Conservation (phyloP, 2,888 invertebrate species). For the Meliscaeva auricollis region DNA sequence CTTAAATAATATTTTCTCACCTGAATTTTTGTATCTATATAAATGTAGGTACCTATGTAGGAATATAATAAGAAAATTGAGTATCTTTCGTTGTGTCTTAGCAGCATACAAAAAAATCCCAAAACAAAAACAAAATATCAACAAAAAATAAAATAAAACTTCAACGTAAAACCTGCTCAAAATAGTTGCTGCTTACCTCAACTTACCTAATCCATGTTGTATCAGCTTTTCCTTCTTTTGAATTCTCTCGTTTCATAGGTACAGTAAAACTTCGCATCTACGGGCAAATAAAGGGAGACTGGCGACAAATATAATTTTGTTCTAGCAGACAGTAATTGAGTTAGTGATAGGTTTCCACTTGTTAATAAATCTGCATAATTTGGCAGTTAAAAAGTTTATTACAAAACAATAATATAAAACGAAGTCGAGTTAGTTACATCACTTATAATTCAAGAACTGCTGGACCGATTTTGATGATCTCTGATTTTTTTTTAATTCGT, state of each 20-base stretch:
- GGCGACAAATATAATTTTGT: too few relatives aligned
- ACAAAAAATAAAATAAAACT: slow-evolving; percentile 17
- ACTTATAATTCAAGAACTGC: too few relatives aligned
- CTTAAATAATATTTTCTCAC: slow-evolving; percentile 40
- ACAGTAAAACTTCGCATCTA: background rate
- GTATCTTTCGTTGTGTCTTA: slow-evolving; percentile 12
- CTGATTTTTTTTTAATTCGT: too few relatives aligned
- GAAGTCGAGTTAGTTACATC: too few relatives aligned
- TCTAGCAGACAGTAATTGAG: too few relatives aligned
- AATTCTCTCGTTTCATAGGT: slow-evolving; percentile 22
- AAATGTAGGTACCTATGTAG: background rate
- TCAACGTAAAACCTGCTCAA: slow-evolving; percentile 61
- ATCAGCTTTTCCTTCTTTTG: slow-evolving; percentile 44
- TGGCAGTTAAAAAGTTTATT: too few relatives aligned
- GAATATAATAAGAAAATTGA: slow-evolving; percentile 9
- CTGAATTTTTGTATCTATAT: slow-evolving; percentile 31
- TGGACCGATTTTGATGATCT: too few relatives aligned
- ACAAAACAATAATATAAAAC: too few relatives aligned
- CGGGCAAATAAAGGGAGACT: too few relatives aligned
- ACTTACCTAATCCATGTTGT: slow-evolving; percentile 72
- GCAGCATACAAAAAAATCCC: slow-evolving; percentile 42
- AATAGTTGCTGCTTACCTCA: slow-evolving; percentile 63
- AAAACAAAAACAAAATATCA: slow-evolving; percentile 48
- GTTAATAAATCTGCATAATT: too few relatives aligned
- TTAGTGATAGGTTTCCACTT: too few relatives aligned